These are phyloP conservation scores for Brachyrhaphis roseni DNA, from an alignment of 2,797 vertebrate species.

Conservation along the genomic window DNA sequence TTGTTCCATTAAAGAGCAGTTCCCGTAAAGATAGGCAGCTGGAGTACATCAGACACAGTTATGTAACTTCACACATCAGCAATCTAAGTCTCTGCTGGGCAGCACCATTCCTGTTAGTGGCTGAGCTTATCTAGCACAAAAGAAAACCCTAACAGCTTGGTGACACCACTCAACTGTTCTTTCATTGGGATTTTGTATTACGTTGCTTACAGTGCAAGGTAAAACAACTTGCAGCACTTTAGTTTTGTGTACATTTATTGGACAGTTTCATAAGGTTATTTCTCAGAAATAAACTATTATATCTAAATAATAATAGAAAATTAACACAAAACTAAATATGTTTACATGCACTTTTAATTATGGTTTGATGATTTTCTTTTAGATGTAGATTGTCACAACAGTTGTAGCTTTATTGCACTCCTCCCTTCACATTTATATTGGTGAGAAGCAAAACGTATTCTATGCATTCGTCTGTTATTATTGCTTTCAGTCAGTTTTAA, in stretches of 20 bases:
- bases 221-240: constrained; percentile 37
- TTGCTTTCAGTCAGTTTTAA: too few species aligned
- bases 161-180: constrained; percentile 54
- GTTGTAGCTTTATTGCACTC: too few species aligned
- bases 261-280: constrained; percentile 28
- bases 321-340: not conserved
- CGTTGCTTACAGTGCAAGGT: constrained; percentile 47
- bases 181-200: constrained; percentile 66
- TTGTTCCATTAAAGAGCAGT: constrained; percentile 23
- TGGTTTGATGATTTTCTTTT: too few species aligned
- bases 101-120: constrained; percentile 52
- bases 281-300: constrained; percentile 21
- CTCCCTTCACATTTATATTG: too few species aligned
- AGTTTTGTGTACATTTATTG: constrained; percentile 39
- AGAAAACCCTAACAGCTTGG: constrained; percentile 59
- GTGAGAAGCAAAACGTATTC: too few species aligned
- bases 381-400: too few species aligned
- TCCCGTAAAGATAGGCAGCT: constrained; percentile 54
- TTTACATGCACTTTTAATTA: too few species aligned
- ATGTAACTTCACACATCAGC: constrained; percentile 47
- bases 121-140: constrained; percentile 52
- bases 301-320: not conserved
- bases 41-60: constrained; percentile 45
- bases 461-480: too few species aligned
- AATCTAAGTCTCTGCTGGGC: constrained; percentile 13